Base-by-base conservation (phyloP, 2,113 vertebrate genomes). In the Scatophagus argus region DNA sequence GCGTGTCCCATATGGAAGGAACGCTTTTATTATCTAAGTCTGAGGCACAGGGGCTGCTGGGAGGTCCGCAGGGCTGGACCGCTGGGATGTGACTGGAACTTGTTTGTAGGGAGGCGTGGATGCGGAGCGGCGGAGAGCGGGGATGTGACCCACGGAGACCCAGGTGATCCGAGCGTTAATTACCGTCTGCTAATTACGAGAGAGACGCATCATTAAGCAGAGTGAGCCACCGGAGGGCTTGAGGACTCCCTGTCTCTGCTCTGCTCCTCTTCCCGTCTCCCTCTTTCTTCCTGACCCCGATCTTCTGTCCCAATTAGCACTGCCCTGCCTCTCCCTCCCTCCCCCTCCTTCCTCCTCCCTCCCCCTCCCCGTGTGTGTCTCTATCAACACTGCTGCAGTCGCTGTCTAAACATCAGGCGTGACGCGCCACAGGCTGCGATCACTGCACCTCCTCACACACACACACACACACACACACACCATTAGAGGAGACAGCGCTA, bases 271-370 rank as follows among this genome's bases (percentile, higher is more conserved):
- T 80, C 77, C 66, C 74, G 61, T 73, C 88, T 81, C 74, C 77
- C 75, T 59, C 74, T 83, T 82, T 85, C 77, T 86, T 82, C 78
- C 86, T 91, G 90, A 93, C 92, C 92, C 91, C 74, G 87, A 93
- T 93, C 87, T 92, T 91, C 91, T 92, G 90, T 92, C 92, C 93
- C 91, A 94, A 92, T 94, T 94, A 93, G 86, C 91, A 89, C 47
- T 84, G 81, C 77, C 91, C 84, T 67, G 65, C 84, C 52, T 66
- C 66, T 61, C 58, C 55, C 31, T 13, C n/a, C 52, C 38, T 4
- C 34, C 3, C 17, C 21, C 19, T 23, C 25, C 19, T 3, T 8
- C 38, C 6, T 1, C 32, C 47, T 9, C 8, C 59, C 62, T 34
- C 41, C 63, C 43, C 72, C 86, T 55, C 87, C 70, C 69, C 79